Evolutionary conservation across 1,140 invertebrate species (phyloP).

Genomic region (Heliothis virescens): DNA sequence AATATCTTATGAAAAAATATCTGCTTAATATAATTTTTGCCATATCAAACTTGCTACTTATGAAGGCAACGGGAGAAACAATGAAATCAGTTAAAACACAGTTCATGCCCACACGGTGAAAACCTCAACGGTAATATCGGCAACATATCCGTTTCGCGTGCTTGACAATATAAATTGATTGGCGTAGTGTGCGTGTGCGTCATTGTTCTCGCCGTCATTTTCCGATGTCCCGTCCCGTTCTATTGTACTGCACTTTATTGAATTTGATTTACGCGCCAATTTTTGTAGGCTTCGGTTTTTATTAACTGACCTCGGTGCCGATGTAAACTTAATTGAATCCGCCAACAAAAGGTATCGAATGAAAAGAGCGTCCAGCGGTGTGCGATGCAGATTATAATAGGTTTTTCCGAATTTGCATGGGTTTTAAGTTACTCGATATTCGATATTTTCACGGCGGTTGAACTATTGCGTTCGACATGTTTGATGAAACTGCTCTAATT

Average conservation of each 20-base stretch:
- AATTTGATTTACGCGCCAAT: conserved; percentile 86
- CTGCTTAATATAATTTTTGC: too few relatives aligned
- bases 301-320: conserved; percentile 85
- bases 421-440: conserved; percentile 82
- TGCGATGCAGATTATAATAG: conserved; percentile 86
- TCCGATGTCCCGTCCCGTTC: conserved; percentile 71
- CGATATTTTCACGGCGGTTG: conserved; percentile 79
- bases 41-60: neutral
- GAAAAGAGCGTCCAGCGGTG: conserved; percentile 85
- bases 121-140: conserved; percentile 34
- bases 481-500: conserved; percentile 21
- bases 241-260: conserved; percentile 83
- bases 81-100: conserved; percentile 19
- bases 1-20: too few relatives aligned
- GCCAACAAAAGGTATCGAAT: conserved; percentile 83
- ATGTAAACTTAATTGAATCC: conserved; percentile 86
- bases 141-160: conserved; percentile 33
- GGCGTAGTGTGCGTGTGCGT: conserved; percentile 56
- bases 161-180: conserved; percentile 52
- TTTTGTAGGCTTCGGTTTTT: conserved; percentile 85
- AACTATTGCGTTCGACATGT: conserved; percentile 72
- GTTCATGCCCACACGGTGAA: conserved; percentile 13
- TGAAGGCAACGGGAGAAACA: neutral
- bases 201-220: conserved; percentile 80
- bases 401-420: conserved; percentile 84